Conservation (phyloP, 2,888 invertebrate species). For the Drosophila anomelani region DNA sequence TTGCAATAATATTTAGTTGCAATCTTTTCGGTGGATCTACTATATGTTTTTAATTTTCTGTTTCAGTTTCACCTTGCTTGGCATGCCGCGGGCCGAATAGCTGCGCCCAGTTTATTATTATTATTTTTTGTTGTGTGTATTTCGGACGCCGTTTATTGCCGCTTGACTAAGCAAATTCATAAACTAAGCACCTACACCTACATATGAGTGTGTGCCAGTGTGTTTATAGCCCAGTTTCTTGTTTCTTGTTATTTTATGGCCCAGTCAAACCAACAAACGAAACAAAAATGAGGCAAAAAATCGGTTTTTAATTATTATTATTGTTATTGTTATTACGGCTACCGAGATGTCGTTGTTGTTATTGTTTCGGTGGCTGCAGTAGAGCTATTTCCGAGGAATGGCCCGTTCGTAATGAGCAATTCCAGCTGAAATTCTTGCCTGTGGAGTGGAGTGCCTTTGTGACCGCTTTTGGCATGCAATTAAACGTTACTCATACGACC, state of each 20-base stretch:
- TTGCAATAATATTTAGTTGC: constrained; percentile 62
- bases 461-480: constrained; percentile 56
- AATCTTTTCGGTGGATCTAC: constrained; percentile 43
- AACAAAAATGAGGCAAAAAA: constrained; percentile 53
- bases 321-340: constrained; percentile 60
- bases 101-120: constrained; percentile 66
- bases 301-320: constrained; percentile 80
- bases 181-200: constrained; percentile 16
- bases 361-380: constrained; percentile 20
- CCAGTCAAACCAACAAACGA: constrained; percentile 41
- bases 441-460: constrained; percentile 46
- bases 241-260: constrained; percentile 60
- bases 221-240: constrained; percentile 74
- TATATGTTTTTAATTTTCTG: constrained; percentile 46
- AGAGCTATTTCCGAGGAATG: constrained; percentile 57
- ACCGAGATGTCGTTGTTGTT: constrained; percentile 32
- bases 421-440: constrained; percentile 67
- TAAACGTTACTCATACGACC: constrained; percentile 80
- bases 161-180: constrained; percentile 76
- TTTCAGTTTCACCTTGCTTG: constrained; percentile 47
- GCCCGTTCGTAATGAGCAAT: constrained; percentile 69
- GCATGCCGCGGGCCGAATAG: constrained; percentile 21
- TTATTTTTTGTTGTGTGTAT: constrained; percentile 27
- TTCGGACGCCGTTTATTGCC: constrained; percentile 59
- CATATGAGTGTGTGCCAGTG: constrained; percentile 33